phyloP scores from a whole-genome alignment of 2,888 invertebrate species.

The Liodrosophila aerea region DNA sequence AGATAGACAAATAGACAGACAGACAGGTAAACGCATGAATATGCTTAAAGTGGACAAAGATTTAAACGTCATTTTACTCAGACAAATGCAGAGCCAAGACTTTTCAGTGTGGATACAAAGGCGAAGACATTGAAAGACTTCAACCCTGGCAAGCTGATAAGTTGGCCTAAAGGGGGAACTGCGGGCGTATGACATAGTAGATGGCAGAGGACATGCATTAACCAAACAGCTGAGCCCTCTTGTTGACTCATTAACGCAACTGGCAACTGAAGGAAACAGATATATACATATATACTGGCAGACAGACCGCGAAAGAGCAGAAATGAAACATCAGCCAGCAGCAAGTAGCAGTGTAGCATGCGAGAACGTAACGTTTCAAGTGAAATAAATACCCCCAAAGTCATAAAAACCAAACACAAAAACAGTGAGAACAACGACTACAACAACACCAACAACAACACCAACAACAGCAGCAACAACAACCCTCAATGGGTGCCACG shows the following conservation, averaged over 20 bases:
- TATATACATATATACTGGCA: slow-evolving; percentile 4
- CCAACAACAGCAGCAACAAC: slow-evolving; percentile 20
- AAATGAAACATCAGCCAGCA: slow-evolving; percentile 62
- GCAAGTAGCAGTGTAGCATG: slow-evolving; percentile 17
- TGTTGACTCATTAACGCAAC: slow-evolving; percentile 75
- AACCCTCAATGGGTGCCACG: slow-evolving; percentile 63
- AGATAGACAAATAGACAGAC: not conserved
- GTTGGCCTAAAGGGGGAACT: slow-evolving; percentile 13
- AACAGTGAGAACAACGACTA: slow-evolving; percentile 18
- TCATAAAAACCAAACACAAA: slow-evolving; percentile 64
- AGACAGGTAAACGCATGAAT: slow-evolving; percentile 20
- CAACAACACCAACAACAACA: slow-evolving; percentile 22
- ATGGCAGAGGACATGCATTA: slow-evolving; percentile 60
- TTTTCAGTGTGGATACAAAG: no score
- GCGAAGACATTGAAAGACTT: not conserved
- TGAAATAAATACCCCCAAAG: slow-evolving; percentile 74
- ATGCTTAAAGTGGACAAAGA: no score
- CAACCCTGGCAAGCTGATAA: not conserved
- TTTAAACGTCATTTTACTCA: not conserved
- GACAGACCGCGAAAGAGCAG: slow-evolving; percentile 27
- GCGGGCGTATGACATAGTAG: not conserved
- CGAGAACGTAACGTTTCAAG: slow-evolving; percentile 52
- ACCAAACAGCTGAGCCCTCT: slow-evolving; percentile 75
- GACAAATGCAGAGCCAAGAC: no score
- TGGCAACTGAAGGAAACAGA: slow-evolving; percentile 13